Conservation (phyloP, 2,797 vertebrate species). For the Synanceia verrucosa region DNA sequence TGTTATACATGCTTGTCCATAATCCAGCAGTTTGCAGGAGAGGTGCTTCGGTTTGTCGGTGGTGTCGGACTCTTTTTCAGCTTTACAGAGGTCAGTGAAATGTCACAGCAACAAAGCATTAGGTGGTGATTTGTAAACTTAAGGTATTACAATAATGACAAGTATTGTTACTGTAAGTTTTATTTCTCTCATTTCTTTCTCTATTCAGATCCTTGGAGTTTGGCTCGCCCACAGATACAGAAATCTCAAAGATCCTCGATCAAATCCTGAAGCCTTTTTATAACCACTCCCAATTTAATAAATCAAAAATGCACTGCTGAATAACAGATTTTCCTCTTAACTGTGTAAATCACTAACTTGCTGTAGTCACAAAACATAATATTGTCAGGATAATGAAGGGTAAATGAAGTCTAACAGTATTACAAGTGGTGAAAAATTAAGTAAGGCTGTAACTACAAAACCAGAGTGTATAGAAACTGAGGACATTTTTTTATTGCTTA, state of each 20-base stretch:
- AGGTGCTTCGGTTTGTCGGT: slow-evolving; percentile 90
- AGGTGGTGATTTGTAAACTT: not conserved
- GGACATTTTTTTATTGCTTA: not conserved
- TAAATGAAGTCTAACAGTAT: not conserved
- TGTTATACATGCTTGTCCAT: slow-evolving; percentile 83
- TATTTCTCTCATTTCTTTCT: not conserved
- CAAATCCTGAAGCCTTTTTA: slow-evolving; percentile 93
- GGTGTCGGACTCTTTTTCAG: slow-evolving; percentile 96
- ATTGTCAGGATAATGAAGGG: not conserved
- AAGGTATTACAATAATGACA: too few relatives aligned
- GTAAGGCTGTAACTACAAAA: not conserved
- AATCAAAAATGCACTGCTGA: slow-evolving; percentile 9
- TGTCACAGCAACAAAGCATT: not conserved
- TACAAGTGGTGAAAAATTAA: not conserved
- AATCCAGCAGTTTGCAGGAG: slow-evolving; percentile 86
- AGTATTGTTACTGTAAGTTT: too few relatives aligned
- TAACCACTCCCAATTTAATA: slow-evolving; percentile 60
- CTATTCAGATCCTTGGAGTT: slow-evolving; percentile 90
- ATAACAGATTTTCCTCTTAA: not conserved
- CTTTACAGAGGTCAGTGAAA: slow-evolving; percentile 91
- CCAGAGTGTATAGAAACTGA: not conserved
- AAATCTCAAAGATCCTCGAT: slow-evolving; percentile 91
- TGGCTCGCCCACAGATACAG: slow-evolving; percentile 94
- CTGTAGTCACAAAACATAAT: not conserved
- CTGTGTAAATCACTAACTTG: not conserved